Evolutionary conservation across 64 coral and sea anemone species (phyloP), one percentile per base, ranked within the genome.

Genomic region (Actinia equina): DNA sequence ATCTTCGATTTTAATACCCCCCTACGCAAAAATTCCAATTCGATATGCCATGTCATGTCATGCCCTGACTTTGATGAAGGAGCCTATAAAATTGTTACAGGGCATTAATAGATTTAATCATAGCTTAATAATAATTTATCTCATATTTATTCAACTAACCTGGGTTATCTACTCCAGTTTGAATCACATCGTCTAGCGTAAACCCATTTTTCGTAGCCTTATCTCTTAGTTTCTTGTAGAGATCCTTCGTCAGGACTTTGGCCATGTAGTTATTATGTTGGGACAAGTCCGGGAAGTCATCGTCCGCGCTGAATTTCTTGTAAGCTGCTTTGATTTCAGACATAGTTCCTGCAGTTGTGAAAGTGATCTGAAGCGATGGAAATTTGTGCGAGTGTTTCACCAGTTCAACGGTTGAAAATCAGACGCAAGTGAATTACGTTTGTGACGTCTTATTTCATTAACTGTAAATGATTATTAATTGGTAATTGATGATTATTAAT

Each of bases 201-300:
- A 89, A 99, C 9, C 97, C 97, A 63, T 99, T 99, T 63, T 93
- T 93, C 1, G 97, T 99, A 44, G 89, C 90, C 80, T 95, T 95
- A 62, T 95, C 88, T 22, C 97, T 84, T 57, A 99, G 83, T 19
- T 95, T 99, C 22, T 60, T 84, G 52, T 99, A 99, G 4, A 99
- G 91, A 30, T 99, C 93, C 59, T 95, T 91, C 2, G 97, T 99
- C 0, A 99, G 88, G 17, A 88, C 90, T 81, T 99, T 99, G 2
- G 97, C 97, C 97, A 99, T 99, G 90, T 92, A 91, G 80, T 99
- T 99, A 54, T 99, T 99, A 54, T 99, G 93, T 25, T 88, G 17
- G 16, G 93, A 93, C 26, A 99, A 77, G 78, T 95, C 97, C 1
- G 93, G 97, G 71, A 89, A 93, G 70, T 99, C 93, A 2, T 92